phyloP scores from a whole-genome alignment of 2,797 vertebrate genomes.

The Smutsia gigantea region DNA sequence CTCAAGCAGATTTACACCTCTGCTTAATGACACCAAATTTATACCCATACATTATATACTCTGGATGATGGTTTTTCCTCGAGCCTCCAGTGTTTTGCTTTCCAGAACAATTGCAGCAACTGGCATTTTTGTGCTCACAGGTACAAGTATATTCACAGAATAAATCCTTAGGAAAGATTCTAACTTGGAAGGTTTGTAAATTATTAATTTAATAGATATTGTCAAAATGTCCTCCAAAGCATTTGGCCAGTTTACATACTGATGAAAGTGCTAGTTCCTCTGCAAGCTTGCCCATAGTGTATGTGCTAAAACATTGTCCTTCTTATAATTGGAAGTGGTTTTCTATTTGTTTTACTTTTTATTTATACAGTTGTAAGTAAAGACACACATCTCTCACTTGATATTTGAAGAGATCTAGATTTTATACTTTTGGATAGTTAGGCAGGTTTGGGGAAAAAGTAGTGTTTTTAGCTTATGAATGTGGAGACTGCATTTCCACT shows the following conservation, averaged over 20 bases:
- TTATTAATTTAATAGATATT: background rate
- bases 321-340: background rate
- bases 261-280: background rate
- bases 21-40: background rate
- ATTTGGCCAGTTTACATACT: background rate
- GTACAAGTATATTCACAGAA: background rate
- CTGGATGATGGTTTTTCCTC: background rate
- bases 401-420: background rate
- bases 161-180: background rate
- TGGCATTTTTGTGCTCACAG: background rate
- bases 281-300: background rate
- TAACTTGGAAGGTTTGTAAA: background rate
- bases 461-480: slow-evolving; percentile 21
- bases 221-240: background rate
- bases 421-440: slow-evolving; percentile 34
- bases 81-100: background rate
- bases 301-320: background rate
- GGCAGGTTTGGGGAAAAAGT: background rate
- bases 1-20: background rate
- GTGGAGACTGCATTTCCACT: slow-evolving; percentile 25
- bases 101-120: background rate
- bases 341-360: background rate
- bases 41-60: background rate
- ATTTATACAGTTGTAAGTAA: background rate
- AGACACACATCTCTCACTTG: background rate